Percentiles rank a stretch among this genome's conserved stretches.
phyloP scores from a whole-genome alignment of 2,113 vertebrate genomes.

The Chlamydotis undulata region DNA sequence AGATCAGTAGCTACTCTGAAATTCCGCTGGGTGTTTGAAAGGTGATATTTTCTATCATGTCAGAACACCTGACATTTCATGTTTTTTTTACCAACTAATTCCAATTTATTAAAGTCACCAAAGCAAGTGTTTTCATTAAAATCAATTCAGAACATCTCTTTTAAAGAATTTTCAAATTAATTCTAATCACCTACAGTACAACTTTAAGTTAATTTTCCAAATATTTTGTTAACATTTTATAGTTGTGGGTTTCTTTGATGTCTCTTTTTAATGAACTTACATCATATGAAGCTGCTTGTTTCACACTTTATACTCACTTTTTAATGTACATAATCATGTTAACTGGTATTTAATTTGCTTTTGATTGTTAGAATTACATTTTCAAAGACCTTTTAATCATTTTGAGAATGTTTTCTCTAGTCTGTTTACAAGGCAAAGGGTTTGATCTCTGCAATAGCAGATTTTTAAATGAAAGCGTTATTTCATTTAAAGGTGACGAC shows the following conservation, averaged over 20 bases:
- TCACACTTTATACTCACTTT: slow-evolving; percentile 40
- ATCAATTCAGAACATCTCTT: neutral
- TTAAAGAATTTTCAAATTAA: slow-evolving; percentile 12
- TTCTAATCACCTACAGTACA: neutral
- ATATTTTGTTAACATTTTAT: slow-evolving; percentile 39
- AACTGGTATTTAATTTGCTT: slow-evolving; percentile 39
- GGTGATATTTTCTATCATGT: neutral
- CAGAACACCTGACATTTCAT: neutral
- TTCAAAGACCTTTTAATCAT: slow-evolving; percentile 51
- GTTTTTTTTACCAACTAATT: slow-evolving; percentile 8
- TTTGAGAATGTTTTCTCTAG: slow-evolving; percentile 26
- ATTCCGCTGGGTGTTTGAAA: slow-evolving; percentile 3
- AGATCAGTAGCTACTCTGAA: neutral
- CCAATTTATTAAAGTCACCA: slow-evolving; percentile 13
- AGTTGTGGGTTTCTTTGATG: slow-evolving; percentile 29
- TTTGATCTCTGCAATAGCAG: neutral
- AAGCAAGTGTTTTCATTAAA: slow-evolving; percentile 35
- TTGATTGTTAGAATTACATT: slow-evolving; percentile 34
- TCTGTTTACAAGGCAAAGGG: neutral
- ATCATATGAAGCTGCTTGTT: neutral
- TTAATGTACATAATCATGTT: slow-evolving; percentile 22
- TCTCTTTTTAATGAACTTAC: slow-evolving; percentile 1
- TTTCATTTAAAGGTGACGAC: neutral
- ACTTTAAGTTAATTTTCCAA: slow-evolving; percentile 7
- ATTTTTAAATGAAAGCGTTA: neutral